Percentiles rank a stretch among this genome's conserved stretches.
Evolutionary conservation across 2,888 invertebrate genomes (phyloP).

Genomic region (Acanthacorydalis orientalis): DNA sequence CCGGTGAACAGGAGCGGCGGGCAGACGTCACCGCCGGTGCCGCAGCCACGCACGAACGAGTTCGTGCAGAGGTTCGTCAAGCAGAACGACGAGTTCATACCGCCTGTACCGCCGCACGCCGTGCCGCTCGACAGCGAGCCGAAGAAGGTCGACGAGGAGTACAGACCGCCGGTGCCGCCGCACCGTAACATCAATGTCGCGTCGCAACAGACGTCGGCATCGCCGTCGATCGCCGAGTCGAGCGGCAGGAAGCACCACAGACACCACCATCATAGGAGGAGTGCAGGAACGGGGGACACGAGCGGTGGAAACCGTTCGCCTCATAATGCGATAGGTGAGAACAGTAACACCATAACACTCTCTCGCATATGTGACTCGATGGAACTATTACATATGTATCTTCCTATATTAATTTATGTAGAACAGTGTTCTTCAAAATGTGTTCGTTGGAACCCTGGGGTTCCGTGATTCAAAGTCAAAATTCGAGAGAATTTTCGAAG

Average conservation of each 20-base stretch:
- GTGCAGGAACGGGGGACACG: slow-evolving; percentile 13
- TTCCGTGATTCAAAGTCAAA: no score
- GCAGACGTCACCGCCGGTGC: slow-evolving; percentile 29
- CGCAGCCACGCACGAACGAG: slow-evolving; percentile 30
- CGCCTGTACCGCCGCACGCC: slow-evolving; percentile 13
- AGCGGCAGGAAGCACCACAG: slow-evolving; percentile 22
- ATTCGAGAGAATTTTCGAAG: no score
- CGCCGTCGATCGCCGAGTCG: slow-evolving; percentile 5
- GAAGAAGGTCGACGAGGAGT: slow-evolving; percentile 37
- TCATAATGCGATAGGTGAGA: not conserved
- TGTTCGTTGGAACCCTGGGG: no score
- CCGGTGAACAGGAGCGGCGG: slow-evolving; percentile 8
- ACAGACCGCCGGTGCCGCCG: slow-evolving; percentile 78
- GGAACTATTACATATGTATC: no score
- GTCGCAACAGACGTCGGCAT: slow-evolving; percentile 26
- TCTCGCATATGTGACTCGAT: no score
- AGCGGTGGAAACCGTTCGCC: slow-evolving; percentile 11
- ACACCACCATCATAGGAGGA: slow-evolving; percentile 27
- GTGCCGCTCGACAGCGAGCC: slow-evolving; percentile 24
- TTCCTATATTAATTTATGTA: no score
- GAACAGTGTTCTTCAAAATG: no score
- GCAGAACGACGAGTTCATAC: slow-evolving; percentile 5
- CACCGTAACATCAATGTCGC: slow-evolving; percentile 56
- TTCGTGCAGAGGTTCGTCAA: slow-evolving; percentile 12
- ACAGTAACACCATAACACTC: no score